These are phyloP conservation scores for Cephus nigrinus DNA, from an alignment of 2,888 invertebrate genomes.

Conservation along the genomic window DNA sequence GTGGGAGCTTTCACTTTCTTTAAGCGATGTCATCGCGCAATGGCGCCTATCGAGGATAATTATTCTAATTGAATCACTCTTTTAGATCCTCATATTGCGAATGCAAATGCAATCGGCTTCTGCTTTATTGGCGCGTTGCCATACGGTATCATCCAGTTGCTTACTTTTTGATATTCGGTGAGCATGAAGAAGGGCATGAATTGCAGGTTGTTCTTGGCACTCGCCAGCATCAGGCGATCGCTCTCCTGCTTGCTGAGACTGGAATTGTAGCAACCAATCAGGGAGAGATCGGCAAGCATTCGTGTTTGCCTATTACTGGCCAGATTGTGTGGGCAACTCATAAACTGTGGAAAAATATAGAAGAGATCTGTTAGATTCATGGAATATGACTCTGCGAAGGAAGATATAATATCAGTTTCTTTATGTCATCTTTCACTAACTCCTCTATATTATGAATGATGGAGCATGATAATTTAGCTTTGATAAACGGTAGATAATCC, in stretches of 20 bases:
- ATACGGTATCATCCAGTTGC: constrained; percentile 9
- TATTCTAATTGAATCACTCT: not conserved
- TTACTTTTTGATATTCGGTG: constrained; percentile 92
- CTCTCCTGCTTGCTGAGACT: constrained; percentile 80
- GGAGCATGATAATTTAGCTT: no score
- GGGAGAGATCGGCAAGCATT: constrained; percentile 95
- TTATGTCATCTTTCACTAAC: no score
- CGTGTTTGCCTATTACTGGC: constrained; percentile 97
- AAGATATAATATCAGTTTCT: no score
- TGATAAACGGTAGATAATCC: no score
- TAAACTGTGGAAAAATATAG: constrained; percentile 72
- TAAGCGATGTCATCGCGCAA: constrained; percentile 6
- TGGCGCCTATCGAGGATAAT: constrained; percentile 1
- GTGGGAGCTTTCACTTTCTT: not conserved
- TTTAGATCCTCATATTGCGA: not conserved
- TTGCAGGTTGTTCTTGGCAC: constrained; percentile 94
- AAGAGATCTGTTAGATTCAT: not conserved
- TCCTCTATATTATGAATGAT: no score
- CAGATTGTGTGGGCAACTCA: constrained; percentile 91
- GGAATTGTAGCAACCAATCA: constrained; percentile 95
- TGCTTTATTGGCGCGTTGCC: not conserved
- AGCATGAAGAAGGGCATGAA: constrained; percentile 98
- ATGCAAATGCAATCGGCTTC: not conserved
- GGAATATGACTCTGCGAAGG: not conserved
- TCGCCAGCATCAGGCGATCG: constrained; percentile 88